Conservation (phyloP, 2,797 vertebrate genomes). For the Crocidura indochinensis region DNA sequence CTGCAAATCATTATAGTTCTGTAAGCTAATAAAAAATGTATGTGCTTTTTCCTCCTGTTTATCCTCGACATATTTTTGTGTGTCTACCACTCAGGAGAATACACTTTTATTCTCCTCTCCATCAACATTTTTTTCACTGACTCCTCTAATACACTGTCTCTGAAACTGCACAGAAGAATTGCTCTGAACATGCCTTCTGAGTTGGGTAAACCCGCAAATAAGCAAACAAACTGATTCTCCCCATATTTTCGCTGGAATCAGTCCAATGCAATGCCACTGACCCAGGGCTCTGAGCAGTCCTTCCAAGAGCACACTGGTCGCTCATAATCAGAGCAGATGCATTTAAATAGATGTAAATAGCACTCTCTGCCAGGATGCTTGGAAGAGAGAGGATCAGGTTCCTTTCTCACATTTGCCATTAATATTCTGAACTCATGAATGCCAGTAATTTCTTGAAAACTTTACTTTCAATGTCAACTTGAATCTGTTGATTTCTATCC, state of each 20-base stretch:
- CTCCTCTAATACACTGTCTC: constrained; percentile 62
- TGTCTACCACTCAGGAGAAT: constrained; percentile 76
- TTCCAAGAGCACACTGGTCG: constrained; percentile 49
- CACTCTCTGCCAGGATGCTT: constrained; percentile 66
- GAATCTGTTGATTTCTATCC: constrained; percentile 78
- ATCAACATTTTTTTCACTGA: constrained; percentile 70
- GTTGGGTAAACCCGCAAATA: constrained; percentile 63
- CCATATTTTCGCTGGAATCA: constrained; percentile 60
- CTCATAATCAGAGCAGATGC: constrained; percentile 72
- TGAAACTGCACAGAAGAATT: constrained; percentile 67
- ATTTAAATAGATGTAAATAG: constrained; percentile 75
- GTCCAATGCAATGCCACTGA: constrained; percentile 60
- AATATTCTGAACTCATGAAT: constrained; percentile 77
- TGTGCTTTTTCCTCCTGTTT: constrained; percentile 76
- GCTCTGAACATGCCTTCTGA: constrained; percentile 60
- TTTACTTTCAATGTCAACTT: constrained; percentile 79
- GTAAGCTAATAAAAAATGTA: constrained; percentile 82
- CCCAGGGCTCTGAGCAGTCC: neutral
- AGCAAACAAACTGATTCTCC: constrained; percentile 69
- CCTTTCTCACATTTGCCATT: constrained; percentile 80
- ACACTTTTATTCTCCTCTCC: constrained; percentile 69
- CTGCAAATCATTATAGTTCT: constrained; percentile 83
- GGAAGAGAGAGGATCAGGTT: constrained; percentile 76
- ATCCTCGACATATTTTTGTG: constrained; percentile 73
- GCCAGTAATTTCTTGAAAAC: constrained; percentile 82